Percentiles rank a stretch among this genome's conserved stretches.
Evolutionary conservation across 2,888 invertebrate genomes (phyloP).

Genomic region (Drosophila setosimentum): DNA sequence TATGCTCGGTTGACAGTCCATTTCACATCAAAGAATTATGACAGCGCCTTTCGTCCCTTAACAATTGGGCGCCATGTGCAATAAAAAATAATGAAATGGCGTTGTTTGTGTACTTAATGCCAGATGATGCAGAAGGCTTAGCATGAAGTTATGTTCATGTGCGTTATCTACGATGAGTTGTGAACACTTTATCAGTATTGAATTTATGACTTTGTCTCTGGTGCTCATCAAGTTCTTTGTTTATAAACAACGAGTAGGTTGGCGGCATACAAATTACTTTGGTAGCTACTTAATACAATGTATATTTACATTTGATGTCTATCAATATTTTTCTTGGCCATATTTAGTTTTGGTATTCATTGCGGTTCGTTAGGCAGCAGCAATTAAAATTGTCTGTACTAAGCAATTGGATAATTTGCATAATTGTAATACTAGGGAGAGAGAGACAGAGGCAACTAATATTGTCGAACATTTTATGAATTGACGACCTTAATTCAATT

Average conservation of each 20-base stretch:
- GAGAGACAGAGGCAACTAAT: conserved; percentile 17
- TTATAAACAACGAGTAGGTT: conserved; percentile 13
- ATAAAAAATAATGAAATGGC: conserved; percentile 69
- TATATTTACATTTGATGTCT: conserved; percentile 33
- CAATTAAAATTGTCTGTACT: conserved; percentile 34
- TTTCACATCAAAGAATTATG: conserved; percentile 18
- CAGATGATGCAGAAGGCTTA: conserved; percentile 53
- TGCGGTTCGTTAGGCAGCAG: conserved; percentile 24
- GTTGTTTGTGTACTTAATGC: conserved; percentile 34
- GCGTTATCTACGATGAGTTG: conserved; percentile 23
- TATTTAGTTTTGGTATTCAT: conserved; percentile 28
- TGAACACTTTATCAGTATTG: conserved; percentile 50
- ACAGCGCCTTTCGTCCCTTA: conserved; percentile 20
- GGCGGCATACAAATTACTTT: conserved; percentile 27
- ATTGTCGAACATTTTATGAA: conserved; percentile 34
- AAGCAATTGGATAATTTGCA: conserved; percentile 40
- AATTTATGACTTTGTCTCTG: conserved; percentile 50
- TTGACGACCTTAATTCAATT: conserved; percentile 62
- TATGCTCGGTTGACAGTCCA: conserved; percentile 14
- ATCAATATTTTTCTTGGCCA: conserved; percentile 41
- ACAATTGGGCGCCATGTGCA: conserved; percentile 43
- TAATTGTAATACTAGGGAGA: conserved; percentile 48
- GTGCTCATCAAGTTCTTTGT: conserved; percentile 7
- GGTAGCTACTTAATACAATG: conserved; percentile 6
- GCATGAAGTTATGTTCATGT: conserved; percentile 3